Conservation (phyloP, 2,888 invertebrate species). For the Lepas anatifera region DNA sequence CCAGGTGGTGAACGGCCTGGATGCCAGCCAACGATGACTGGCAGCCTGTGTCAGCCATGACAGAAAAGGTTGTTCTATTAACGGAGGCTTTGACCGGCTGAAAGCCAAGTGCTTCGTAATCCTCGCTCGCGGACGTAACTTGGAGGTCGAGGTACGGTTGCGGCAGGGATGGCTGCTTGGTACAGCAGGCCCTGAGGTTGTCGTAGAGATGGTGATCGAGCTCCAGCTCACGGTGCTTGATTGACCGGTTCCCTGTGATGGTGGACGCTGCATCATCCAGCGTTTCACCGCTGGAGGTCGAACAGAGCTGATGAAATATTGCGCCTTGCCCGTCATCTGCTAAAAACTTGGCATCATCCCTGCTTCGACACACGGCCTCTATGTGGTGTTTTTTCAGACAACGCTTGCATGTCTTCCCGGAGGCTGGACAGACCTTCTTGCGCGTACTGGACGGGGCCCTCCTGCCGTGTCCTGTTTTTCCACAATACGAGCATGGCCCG, state of each 20-base stretch:
- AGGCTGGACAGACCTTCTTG: not conserved
- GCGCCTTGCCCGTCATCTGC: not conserved
- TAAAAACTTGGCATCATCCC: too few relatives aligned
- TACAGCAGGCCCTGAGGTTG: not conserved
- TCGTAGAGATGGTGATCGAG: not conserved
- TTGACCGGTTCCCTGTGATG: not conserved
- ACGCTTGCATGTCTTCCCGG: not conserved
- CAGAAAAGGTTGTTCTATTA: not conserved
- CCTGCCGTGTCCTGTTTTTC: not conserved
- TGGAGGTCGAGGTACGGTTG: not conserved
- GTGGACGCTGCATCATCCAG: too few relatives aligned
- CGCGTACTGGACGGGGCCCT: not conserved
- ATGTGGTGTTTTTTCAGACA: not conserved
- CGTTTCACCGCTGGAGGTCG: not conserved
- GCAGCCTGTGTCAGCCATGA: not conserved
- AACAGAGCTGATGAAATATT: not conserved
- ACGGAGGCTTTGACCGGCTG: not conserved
- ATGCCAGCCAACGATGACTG: not conserved
- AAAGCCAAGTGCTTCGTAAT: not conserved
- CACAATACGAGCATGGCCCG: not conserved
- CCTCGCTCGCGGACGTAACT: not conserved
- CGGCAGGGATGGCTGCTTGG: not conserved
- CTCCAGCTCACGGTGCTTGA: not conserved
- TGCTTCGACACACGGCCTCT: not conserved
- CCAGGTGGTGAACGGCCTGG: not conserved